Evolutionary conservation across 2,797 vertebrate genomes (phyloP).

Genomic region (Pseudocheirus occidentalis): DNA sequence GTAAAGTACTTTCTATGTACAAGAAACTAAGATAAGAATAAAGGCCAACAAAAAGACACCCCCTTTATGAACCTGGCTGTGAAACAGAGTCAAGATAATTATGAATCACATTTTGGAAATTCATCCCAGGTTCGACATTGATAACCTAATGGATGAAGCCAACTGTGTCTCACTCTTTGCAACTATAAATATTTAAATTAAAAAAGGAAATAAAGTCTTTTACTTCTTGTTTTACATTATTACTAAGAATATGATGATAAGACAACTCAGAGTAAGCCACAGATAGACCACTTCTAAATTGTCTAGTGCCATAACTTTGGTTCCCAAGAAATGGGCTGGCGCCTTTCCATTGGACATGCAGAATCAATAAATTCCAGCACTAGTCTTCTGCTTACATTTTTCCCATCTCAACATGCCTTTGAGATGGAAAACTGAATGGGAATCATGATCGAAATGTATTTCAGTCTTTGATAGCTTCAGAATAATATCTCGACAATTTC

Average conservation of each 20-base stretch:
- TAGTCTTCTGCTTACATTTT: background rate
- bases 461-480: background rate
- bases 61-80: background rate
- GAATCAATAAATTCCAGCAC: background rate
- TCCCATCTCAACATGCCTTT: background rate
- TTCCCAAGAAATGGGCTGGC: background rate
- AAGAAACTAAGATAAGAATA: background rate
- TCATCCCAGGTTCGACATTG: background rate
- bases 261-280: background rate
- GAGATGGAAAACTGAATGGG: background rate
- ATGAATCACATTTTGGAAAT: background rate
- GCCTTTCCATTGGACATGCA: background rate
- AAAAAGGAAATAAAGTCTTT: background rate
- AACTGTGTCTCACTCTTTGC: background rate
- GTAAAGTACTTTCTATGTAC: background rate
- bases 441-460: background rate
- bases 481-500: background rate
- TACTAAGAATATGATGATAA: background rate
- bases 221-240: background rate
- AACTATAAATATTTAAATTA: slow-evolving; percentile 3
- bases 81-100: slow-evolving; percentile 17
- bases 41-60: background rate
- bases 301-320: background rate
- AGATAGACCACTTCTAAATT: background rate
- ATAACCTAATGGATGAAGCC: background rate